A percentile compares a stretch with the other conserved stretches of the same genome.
phyloP scores from a whole-genome alignment of 2,888 invertebrate genomes.

The Arrhopalites spinosus region DNA sequence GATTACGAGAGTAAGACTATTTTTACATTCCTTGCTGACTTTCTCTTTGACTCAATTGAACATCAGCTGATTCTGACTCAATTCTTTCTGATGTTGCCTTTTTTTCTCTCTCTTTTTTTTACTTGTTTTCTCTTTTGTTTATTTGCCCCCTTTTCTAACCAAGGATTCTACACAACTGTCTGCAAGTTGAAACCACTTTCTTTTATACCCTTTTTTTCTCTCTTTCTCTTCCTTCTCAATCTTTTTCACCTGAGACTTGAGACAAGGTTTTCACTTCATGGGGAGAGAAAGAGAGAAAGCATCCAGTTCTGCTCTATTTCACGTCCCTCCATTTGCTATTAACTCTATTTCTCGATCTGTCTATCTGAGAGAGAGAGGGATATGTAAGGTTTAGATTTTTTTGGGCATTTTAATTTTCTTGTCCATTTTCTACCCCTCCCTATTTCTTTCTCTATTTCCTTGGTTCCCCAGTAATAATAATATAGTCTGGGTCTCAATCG shows the following conservation, averaged over 20 bases:
- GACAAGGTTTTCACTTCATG: not conserved
- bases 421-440: not conserved
- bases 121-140: no score
- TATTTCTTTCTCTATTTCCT: not conserved
- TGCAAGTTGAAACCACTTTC: no score
- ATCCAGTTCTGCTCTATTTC: no score
- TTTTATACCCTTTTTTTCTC: not conserved
- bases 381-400: no score
- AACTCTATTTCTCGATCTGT: no score
- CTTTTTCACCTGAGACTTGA: not conserved
- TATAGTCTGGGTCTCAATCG: no score
- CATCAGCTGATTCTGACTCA: not conserved
- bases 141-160: no score
- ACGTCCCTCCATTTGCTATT: no score
- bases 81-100: not conserved
- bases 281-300: not conserved
- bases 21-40: not conserved
- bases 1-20: constrained; percentile 61
- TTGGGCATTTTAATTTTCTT: not conserved
- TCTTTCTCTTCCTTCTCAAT: not conserved
- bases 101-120: not conserved
- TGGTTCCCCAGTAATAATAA: no score
- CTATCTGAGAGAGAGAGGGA: no score
- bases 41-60: not conserved
- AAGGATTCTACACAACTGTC: no score